Evolutionary conservation across 1,140 invertebrate genomes (phyloP).

Genomic region (Zaprionus capensis): DNA sequence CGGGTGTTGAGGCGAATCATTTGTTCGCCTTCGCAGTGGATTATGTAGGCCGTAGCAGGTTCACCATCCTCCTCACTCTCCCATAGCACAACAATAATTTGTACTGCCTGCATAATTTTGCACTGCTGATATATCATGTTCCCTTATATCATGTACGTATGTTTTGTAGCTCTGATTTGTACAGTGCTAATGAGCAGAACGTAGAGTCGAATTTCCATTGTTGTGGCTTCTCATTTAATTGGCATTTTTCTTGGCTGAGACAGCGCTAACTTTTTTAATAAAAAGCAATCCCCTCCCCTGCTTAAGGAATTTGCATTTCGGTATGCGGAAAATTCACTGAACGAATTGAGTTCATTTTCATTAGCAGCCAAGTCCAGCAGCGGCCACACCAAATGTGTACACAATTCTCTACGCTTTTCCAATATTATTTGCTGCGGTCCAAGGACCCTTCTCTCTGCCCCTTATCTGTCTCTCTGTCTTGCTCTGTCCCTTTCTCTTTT

Average conservation of each 20-base stretch:
- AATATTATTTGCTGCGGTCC: slow-evolving; percentile 79
- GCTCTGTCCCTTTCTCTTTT: background rate
- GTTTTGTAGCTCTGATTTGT: slow-evolving; percentile 70
- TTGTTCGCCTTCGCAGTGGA: slow-evolving; percentile 82
- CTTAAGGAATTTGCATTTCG: slow-evolving; percentile 45
- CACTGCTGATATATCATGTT: slow-evolving; percentile 20
- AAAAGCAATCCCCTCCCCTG: slow-evolving; percentile 39
- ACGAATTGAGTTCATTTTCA: slow-evolving; percentile 74
- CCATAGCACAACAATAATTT: slow-evolving; percentile 41
- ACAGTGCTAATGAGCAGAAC: slow-evolving; percentile 59
- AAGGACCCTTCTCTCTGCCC: background rate
- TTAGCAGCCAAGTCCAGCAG: slow-evolving; percentile 72
- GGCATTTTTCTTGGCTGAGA: slow-evolving; percentile 47
- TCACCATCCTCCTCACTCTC: slow-evolving; percentile 6
- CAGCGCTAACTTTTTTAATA: slow-evolving; percentile 72
- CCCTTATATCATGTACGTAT: slow-evolving; percentile 9
- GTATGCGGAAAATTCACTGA: slow-evolving; percentile 50
- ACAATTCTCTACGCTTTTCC: slow-evolving; percentile 81
- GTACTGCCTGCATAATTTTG: slow-evolving; percentile 68
- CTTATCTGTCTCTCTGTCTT: background rate
- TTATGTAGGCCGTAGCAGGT: slow-evolving; percentile 48
- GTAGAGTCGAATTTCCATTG: slow-evolving; percentile 27
- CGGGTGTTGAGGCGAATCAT: slow-evolving; percentile 63
- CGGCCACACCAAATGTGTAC: slow-evolving; percentile 63
- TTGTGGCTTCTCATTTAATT: slow-evolving; percentile 60